Base-by-base conservation (phyloP, 2,113 vertebrate species). In the Pleuronectes platessa region DNA sequence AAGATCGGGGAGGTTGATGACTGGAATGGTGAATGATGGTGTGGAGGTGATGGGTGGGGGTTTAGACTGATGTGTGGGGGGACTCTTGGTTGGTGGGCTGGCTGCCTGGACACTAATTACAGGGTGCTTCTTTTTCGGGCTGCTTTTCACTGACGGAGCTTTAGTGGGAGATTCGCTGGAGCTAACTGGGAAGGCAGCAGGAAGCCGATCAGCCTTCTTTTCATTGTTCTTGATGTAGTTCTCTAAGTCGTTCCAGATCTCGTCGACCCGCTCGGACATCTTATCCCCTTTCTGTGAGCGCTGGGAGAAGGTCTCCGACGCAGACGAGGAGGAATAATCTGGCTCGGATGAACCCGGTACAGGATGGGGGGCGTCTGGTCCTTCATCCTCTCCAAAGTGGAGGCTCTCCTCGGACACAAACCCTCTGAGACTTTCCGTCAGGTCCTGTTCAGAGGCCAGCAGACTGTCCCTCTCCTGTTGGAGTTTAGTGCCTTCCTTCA, bases 161-260 rank as follows among this genome's bases (percentile, higher is more conserved):
- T 78, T 88, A 60, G 81, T 78, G 0, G 74, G 75, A 0, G 92
- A 86, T 64, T 90, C 65, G 24, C 31, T 40, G 77, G 88, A 24
- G 60, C 76, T 94, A 5, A 99, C 97, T 0, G 98, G 98, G 83
- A 99, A 99, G 0, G 97, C 97, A 0, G 97, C 97, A 0, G 97
- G 96, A 45, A 96, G 95, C 7, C 94, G 90, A 54, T 99, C 97
- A 15, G 95, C 94, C 61, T 97, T 96, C 90, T 97, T 98, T 82
- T 99, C 97, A 6, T 98, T 99, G 86, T 94, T 96, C 89, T 96
- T 97, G 87, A 99, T 99, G 90, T 99, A 99, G 85, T 98, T 98
- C 90, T 99, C 98, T 70, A 99, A 88, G 77, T 99, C 98, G 2
- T 96, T 97, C 97, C 98, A 99, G 89, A 99, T 98, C 88, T 98